Base-by-base conservation (phyloP, 1,140 invertebrate species). In the Drosophila serrata region DNA sequence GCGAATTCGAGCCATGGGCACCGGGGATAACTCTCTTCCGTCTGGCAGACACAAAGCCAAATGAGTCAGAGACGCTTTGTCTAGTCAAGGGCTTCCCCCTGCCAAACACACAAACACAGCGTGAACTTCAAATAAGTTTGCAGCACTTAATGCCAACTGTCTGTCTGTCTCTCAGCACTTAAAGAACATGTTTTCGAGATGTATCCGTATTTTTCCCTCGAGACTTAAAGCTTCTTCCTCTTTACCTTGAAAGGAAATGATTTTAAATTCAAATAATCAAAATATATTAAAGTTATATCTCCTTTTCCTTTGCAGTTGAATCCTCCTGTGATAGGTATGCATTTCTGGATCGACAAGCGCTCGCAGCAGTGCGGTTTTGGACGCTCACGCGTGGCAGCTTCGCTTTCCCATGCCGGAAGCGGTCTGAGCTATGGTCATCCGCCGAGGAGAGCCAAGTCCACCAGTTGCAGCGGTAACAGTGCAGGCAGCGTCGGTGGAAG, bases 261-360 rank as follows among this genome's bases (percentile, higher is more conserved):
- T 17, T 31, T 49, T 31, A 17, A 31, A 13, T 27, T 1, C 2
- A 6, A 12, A 8, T 31, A 15, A 46, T 6, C 8, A 37, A 48
- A 40, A 53, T 46, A 42, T 74, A 19, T 13, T 7, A 45, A 45
- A 12, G 4, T 6, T 12, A 22, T 45, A 22, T 22, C 19, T 22
- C 19, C 19, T 45, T 45, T 63, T 3, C 19, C 19, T 24, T 45
- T 67, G 12, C 59, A 69, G 64, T 48, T 61, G 51, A 40, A 46
- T 73, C 42, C 61, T 58, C 13, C 22, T 43, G 45, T 43, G 31
- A 11, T 12, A 46, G 24, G 33, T 9, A 95, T 95, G 95, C 95
- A 95, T 95, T 95, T 95, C 93, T 95, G 95, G 95, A 95, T 95
- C 91, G 95, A 95, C 90, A 95, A 95, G 93, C 94, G 95, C 56